A percentile compares a stretch with the other conserved stretches of the same genome.
These are phyloP conservation scores for Elmis aenea DNA, from an alignment of 2,888 invertebrate genomes.

Conservation along the genomic window DNA sequence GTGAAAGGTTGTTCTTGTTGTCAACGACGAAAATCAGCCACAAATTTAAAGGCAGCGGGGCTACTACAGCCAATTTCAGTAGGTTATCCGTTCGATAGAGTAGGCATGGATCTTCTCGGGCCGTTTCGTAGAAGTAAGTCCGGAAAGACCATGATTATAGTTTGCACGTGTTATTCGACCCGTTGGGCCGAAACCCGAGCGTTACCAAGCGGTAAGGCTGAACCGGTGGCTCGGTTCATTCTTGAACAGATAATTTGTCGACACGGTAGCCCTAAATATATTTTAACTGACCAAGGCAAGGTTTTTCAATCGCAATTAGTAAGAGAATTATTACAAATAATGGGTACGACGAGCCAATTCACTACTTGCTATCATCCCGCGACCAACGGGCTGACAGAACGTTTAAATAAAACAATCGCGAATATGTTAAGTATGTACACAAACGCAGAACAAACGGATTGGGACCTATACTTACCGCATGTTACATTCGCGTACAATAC, in stretches of 20 bases:
- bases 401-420: slow-evolving; percentile 22
- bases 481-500: too few species aligned
- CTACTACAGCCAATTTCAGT: slow-evolving; percentile 5
- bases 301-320: slow-evolving; percentile 23
- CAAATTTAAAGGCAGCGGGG: slow-evolving; percentile 16
- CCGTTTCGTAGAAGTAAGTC: slow-evolving; percentile 19
- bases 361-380: slow-evolving; percentile 18
- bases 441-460: slow-evolving; percentile 12
- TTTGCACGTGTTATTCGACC: slow-evolving; percentile 25
- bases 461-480: slow-evolving; percentile 14
- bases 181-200: slow-evolving; percentile 20
- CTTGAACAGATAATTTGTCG: not conserved
- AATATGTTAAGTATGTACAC: slow-evolving; percentile 20
- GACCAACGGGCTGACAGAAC: slow-evolving; percentile 22
- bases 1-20: slow-evolving; percentile 18
- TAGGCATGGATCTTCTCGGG: slow-evolving; percentile 19
- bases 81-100: slow-evolving; percentile 6
- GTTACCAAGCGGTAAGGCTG: too few species aligned
- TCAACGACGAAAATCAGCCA: slow-evolving; percentile 18
- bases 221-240: slow-evolving; percentile 8
- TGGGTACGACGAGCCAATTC: slow-evolving; percentile 17
- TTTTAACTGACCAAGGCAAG: not conserved
- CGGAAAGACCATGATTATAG: slow-evolving; percentile 23
- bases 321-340: slow-evolving; percentile 14
- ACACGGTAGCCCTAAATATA: not conserved